phyloP scores from a whole-genome alignment of 2,113 vertebrate genomes.

The Aythya baeri region DNA sequence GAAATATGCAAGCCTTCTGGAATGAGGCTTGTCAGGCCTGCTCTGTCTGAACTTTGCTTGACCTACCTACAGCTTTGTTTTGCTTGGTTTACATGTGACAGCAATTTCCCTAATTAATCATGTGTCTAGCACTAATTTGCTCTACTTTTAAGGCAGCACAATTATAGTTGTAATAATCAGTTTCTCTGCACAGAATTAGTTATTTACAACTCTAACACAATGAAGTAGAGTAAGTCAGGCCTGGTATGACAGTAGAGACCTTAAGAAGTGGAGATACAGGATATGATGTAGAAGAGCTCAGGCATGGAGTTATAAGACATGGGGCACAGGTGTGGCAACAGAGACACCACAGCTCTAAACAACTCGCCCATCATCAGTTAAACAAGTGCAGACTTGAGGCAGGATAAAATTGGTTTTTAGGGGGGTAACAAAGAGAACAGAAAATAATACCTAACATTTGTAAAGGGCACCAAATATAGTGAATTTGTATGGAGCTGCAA shows the following conservation, averaged over 20 bases:
- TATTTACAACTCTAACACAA: neutral
- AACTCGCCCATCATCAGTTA: neutral
- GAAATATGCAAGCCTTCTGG: neutral
- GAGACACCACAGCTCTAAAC: neutral
- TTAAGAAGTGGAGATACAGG: neutral
- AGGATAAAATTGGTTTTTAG: neutral
- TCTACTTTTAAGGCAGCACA: neutral
- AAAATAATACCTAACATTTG: rapidly evolving
- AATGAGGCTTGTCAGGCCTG: neutral
- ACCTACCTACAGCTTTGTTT: neutral
- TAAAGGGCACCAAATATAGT: neutral
- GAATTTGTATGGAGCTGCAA: neutral
- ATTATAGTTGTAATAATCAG: neutral
- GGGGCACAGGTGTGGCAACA: no score
- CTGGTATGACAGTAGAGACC: neutral
- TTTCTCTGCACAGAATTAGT: neutral
- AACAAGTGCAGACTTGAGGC: neutral
- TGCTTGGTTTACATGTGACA: neutral
- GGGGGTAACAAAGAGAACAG: neutral
- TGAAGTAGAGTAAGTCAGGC: neutral
- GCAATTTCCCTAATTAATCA: neutral
- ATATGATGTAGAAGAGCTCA: rapidly evolving
- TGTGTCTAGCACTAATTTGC: neutral
- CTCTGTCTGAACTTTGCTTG: neutral
- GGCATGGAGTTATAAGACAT: rapidly evolving